Conservation (phyloP, 2,888 invertebrate genomes). For the Apotomis capreana region DNA sequence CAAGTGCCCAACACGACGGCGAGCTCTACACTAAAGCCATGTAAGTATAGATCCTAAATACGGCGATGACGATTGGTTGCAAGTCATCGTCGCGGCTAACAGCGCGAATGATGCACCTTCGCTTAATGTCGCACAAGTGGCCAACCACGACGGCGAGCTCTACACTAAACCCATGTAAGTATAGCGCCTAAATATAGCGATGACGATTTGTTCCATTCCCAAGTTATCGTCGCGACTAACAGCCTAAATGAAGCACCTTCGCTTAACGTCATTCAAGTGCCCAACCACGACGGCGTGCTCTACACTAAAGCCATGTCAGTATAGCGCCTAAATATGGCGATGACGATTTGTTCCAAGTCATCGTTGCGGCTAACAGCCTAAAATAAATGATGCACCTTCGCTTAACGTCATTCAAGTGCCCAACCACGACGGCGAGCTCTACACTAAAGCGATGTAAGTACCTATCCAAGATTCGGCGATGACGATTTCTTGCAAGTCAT, state of each 20-base stretch:
- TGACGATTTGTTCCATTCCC: no score
- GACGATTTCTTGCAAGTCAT: no score
- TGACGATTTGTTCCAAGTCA: no score
- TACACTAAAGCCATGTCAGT: no score
- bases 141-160: slow-evolving; percentile 75
- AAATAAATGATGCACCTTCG: no score
- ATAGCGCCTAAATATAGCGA: slow-evolving; percentile 45
- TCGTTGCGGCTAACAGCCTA: no score
- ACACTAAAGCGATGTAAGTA: slow-evolving; percentile 70
- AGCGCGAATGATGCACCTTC: slow-evolving; percentile 57
- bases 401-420: no score
- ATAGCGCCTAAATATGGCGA: no score
- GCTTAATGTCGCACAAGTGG: slow-evolving; percentile 72
- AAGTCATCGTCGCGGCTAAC: slow-evolving; percentile 60
- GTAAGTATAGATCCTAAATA: slow-evolving; percentile 61
- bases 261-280: slow-evolving; percentile 72
- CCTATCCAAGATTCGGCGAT: no score
- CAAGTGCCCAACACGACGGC: slow-evolving; percentile 80
- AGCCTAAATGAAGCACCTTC: slow-evolving; percentile 57
- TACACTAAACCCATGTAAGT: slow-evolving; percentile 52
- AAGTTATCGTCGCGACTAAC: slow-evolving; percentile 56
- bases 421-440: no score
- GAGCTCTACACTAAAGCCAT: slow-evolving; percentile 75
- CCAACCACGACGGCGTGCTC: slow-evolving; percentile 75
- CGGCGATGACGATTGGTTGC: no score